Conservation (phyloP, 2,888 invertebrate species). For the Agapetus fuscipes region DNA sequence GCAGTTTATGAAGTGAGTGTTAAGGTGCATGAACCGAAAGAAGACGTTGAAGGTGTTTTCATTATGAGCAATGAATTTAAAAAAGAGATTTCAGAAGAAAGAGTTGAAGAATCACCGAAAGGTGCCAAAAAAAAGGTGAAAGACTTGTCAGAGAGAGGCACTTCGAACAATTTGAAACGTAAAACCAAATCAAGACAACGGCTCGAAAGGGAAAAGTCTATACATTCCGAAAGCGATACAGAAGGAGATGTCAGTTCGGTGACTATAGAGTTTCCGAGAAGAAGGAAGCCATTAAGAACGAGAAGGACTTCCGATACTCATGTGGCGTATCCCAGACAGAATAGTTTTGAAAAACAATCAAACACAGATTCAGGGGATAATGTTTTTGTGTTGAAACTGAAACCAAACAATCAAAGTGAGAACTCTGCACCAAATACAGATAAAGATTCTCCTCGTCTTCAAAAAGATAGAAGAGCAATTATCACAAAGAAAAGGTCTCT, state of each 20-base stretch:
- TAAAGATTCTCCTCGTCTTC: slow-evolving; percentile 4
- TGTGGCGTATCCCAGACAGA: slow-evolving; percentile 20
- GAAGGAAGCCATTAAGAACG: slow-evolving; percentile 34
- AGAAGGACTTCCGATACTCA: slow-evolving; percentile 38
- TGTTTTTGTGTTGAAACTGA: slow-evolving; percentile 31
- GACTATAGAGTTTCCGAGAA: slow-evolving; percentile 42
- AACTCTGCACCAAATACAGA: slow-evolving; percentile 7
- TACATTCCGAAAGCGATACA: slow-evolving; percentile 42
- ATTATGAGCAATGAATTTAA: neutral
- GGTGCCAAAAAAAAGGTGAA: slow-evolving; percentile 18
- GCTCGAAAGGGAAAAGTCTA: slow-evolving; percentile 41
- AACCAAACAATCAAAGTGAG: slow-evolving; percentile 23
- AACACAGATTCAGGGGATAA: slow-evolving; percentile 26
- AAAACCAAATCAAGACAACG: slow-evolving; percentile 40
- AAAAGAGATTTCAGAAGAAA: slow-evolving; percentile 26
- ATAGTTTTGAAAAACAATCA: slow-evolving; percentile 19
- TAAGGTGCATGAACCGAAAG: neutral
- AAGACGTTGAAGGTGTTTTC: slow-evolving; percentile 1
- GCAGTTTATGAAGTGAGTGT: slow-evolving; percentile 4
- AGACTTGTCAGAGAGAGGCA: slow-evolving; percentile 13
- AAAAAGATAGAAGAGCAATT: slow-evolving; percentile 6
- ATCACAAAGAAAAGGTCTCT: slow-evolving; percentile 13
- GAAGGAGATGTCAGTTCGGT: slow-evolving; percentile 42
- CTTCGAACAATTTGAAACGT: slow-evolving; percentile 34
- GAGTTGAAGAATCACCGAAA: slow-evolving; percentile 9